Evolutionary conservation across 2,797 vertebrate species (phyloP), one percentile per base, ranked within the genome.

Genomic region (Mus caroli): DNA sequence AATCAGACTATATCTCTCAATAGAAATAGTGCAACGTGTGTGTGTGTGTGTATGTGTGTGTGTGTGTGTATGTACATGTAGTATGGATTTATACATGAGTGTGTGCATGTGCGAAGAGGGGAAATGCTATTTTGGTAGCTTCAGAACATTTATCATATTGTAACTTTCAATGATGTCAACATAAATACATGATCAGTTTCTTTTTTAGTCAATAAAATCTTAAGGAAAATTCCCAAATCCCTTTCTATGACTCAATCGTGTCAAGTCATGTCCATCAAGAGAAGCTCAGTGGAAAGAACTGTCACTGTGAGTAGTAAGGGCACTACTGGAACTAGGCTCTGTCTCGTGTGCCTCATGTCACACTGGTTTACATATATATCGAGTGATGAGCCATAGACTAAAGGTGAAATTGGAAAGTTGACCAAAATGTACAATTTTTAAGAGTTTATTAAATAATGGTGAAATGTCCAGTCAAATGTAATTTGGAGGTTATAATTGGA

Each of bases 191-290:
- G 52, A 79, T 62, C 52, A 86, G 83, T 95, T 93, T 88, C 37
- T 69, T 96, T 95, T 90, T 83, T 20, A 75, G 56, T 95, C 88
- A 90, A 75, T 88, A 76, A 88, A 3, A 4, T 85, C 50, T 95
- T 94, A 17, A 79, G 67, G n/a, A 93, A 95, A 93, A 88, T 86
- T 71, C 52, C 67, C 50, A 88, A 88, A 89, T 88, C 43, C n/a
- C 46, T 50, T 87, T 87, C 37, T 37, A 86, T 64, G 17, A 37
- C 50, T 86, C 79, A 0, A 31, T 64, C 76, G 1, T 95, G 69
- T 96, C 92, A 96, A 93, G 34, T 95, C 50, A 52, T 69, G 92
- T 88, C 26, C 24, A 93, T 96, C 80, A 95, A 91, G 31, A 80
- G 73, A 85, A 88, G 6, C 8, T 94, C 7, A 13, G 12, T 46